A percentile compares a stretch with the other conserved stretches of the same genome.
Evolutionary conservation across 2,113 vertebrate genomes (phyloP).

Genomic region (Corythoichthys intestinalis): DNA sequence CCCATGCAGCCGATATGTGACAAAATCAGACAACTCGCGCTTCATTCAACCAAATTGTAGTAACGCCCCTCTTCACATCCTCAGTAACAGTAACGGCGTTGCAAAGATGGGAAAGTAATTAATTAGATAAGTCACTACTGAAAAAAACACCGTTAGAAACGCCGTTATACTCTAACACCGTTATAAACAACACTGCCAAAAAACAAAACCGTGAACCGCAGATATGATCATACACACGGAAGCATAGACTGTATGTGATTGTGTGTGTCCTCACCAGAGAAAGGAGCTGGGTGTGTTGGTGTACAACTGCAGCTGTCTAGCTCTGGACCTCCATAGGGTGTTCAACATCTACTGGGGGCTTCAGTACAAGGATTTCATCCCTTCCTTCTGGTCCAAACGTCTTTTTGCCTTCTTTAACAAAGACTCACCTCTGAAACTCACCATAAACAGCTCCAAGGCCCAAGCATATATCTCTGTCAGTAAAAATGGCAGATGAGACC

Average conservation of each 20-base stretch:
- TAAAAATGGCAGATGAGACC: constrained; percentile 15
- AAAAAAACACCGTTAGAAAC: too few species aligned
- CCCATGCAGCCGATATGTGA: too few species aligned
- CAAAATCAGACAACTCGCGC: too few species aligned
- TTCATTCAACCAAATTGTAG: too few species aligned
- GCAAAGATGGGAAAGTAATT: too few species aligned
- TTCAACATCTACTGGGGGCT: constrained; percentile 84
- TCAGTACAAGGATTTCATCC: constrained; percentile 71
- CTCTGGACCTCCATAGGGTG: constrained; percentile 88
- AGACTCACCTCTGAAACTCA: constrained; percentile 73
- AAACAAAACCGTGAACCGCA: too few species aligned
- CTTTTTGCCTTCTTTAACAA: constrained; percentile 83
- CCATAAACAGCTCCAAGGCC: constrained; percentile 80
- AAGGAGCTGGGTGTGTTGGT: constrained; percentile 92
- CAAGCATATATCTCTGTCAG: constrained; percentile 89
- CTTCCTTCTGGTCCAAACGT: constrained; percentile 87
- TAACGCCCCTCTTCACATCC: too few species aligned
- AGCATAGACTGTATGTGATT: background rate
- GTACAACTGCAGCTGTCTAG: constrained; percentile 93
- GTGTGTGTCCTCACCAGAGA: constrained; percentile 71
- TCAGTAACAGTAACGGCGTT: too few species aligned
- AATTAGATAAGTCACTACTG: too few species aligned
- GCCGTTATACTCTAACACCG: too few species aligned
- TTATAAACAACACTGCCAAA: too few species aligned
- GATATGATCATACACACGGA: too few species aligned